These are phyloP conservation scores for Crioceris asparagi DNA, from an alignment of 2,888 invertebrate genomes.

Conservation along the genomic window DNA sequence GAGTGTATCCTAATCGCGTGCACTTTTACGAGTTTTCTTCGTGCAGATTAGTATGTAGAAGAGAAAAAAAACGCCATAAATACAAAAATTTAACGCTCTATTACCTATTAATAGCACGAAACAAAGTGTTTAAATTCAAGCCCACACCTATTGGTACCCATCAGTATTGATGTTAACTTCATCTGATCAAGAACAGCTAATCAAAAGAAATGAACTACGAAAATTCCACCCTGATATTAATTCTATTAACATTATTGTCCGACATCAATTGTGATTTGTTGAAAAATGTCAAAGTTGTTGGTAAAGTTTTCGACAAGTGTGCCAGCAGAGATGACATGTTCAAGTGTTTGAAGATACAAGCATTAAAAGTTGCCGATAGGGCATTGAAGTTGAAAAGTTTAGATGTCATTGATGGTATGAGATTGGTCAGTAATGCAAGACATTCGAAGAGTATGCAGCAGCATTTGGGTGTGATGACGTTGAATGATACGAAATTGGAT, in stretches of 20 bases:
- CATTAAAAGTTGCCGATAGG: constrained; percentile 52
- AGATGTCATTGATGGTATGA: constrained; percentile 51
- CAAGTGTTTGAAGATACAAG: constrained; percentile 62
- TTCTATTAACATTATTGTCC: constrained; percentile 4
- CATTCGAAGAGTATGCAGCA: constrained; percentile 13
- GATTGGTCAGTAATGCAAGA: constrained; percentile 41
- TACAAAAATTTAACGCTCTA: background rate
- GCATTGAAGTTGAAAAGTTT: constrained; percentile 52
- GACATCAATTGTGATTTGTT: constrained; percentile 3
- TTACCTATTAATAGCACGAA: background rate
- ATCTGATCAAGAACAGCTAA: too few species aligned
- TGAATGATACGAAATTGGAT: constrained; percentile 44
- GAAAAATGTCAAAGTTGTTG: constrained; percentile 9
- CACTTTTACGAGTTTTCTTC: too few species aligned
- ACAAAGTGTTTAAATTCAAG: background rate
- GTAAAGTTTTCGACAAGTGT: constrained; percentile 50
- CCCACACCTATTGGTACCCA: too few species aligned
- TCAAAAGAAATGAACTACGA: too few species aligned
- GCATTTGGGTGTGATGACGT: constrained; percentile 6
- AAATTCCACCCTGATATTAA: background rate
- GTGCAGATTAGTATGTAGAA: too few species aligned
- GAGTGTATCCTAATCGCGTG: too few species aligned
- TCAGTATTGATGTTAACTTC: too few species aligned
- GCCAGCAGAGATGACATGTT: constrained; percentile 51
- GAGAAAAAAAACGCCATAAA: too few species aligned